These are phyloP conservation scores for Saxicola maurus DNA, from an alignment of 2,797 vertebrate species.

Conservation along the genomic window DNA sequence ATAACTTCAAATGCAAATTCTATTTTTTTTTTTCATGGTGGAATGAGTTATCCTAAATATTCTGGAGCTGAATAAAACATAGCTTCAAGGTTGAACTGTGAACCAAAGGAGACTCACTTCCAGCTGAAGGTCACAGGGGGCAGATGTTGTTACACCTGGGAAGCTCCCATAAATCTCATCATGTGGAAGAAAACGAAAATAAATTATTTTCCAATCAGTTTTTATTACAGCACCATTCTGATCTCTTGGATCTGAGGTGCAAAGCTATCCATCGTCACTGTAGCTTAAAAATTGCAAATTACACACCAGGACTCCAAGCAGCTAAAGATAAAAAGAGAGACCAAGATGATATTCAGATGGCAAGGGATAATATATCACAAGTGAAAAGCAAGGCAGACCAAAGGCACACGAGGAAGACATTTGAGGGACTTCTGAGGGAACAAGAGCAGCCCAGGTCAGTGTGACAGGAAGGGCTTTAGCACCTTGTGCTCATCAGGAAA, in stretches of 20 bases:
- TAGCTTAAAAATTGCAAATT: constrained; percentile 6
- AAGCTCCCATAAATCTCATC: constrained; percentile 3
- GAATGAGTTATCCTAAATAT: neutral
- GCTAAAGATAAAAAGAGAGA: neutral
- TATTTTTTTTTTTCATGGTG: neutral
- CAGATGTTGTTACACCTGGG: neutral
- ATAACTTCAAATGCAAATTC: neutral
- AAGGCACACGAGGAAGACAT: neutral
- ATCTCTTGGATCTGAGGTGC: neutral
- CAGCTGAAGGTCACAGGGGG: neutral
- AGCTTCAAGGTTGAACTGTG: neutral
- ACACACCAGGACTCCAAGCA: neutral
- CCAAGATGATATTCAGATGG: neutral
- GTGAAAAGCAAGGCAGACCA: neutral
- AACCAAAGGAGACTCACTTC: neutral
- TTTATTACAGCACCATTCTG: constrained; percentile 7
- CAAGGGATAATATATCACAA: neutral
- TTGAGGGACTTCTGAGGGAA: neutral
- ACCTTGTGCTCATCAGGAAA: neutral
- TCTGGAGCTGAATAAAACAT: neutral
- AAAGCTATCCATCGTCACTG: neutral
- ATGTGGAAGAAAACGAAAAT: neutral
- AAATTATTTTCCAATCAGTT: constrained; percentile 6
- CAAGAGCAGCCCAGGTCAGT: neutral
- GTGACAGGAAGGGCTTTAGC: neutral